Evolutionary conservation across 1,140 invertebrate genomes (phyloP).

Genomic region (Cotesia typhae): DNA sequence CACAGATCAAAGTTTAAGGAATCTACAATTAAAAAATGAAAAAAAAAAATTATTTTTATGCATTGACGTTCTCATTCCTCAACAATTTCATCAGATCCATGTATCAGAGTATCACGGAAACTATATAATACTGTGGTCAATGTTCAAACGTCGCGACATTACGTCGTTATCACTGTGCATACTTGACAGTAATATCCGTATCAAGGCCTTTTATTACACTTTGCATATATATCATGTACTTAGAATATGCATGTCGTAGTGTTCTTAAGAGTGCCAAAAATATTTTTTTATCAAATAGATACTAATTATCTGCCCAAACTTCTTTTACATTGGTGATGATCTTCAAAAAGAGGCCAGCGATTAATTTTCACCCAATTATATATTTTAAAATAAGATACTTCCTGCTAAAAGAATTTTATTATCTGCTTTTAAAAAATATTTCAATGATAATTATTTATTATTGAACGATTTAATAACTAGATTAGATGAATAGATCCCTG

Average conservation of each 20-base stretch:
- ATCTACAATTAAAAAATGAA: neutral
- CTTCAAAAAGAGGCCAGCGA: neutral
- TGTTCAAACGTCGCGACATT: neutral
- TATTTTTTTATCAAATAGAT: neutral
- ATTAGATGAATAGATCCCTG: too few species aligned
- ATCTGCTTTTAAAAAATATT: too few species aligned
- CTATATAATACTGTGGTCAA: conserved; percentile 12
- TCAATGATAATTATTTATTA: too few species aligned
- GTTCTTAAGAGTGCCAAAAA: neutral
- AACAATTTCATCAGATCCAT: neutral
- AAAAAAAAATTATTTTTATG: neutral
- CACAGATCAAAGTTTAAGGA: conserved; percentile 18
- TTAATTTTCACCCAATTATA: too few species aligned
- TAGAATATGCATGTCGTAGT: too few species aligned
- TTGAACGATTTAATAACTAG: too few species aligned
- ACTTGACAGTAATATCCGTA: conserved; percentile 7
- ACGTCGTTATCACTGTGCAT: conserved; percentile 7
- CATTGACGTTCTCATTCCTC: neutral
- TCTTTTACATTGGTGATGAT: neutral
- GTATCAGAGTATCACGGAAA: conserved; percentile 9
- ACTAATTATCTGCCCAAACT: neutral
- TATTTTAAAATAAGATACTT: too few species aligned
- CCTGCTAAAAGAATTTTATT: too few species aligned
- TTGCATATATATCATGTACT: neutral
- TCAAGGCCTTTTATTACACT: conserved; percentile 12